Evolutionary conservation across 2,797 vertebrate species (phyloP).

Genomic region (Glossophaga mutica): DNA sequence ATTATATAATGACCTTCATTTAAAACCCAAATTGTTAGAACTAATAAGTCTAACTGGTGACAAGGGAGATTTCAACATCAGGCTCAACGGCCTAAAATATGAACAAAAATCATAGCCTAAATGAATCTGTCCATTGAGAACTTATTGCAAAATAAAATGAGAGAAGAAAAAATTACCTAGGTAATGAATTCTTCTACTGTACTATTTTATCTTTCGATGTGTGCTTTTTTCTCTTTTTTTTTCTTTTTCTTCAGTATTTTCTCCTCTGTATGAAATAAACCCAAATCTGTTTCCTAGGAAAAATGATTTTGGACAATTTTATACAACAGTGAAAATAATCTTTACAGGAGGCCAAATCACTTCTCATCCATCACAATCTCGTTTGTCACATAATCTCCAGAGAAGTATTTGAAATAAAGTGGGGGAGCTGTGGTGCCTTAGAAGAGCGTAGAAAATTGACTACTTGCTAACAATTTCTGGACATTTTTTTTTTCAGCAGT

Average conservation of each 20-base stretch:
- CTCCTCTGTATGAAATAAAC: conserved; percentile 47
- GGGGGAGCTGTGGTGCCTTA: not conserved
- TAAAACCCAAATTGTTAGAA: conserved; percentile 81
- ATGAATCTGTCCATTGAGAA: conserved; percentile 79
- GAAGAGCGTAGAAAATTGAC: not conserved
- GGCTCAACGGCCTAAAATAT: conserved; percentile 80
- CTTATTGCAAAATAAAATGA: conserved; percentile 74
- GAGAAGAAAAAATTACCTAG: conserved; percentile 73
- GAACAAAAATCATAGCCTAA: conserved; percentile 81
- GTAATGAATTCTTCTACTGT: conserved; percentile 56
- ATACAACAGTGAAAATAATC: conserved; percentile 49
- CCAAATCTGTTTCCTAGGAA: conserved; percentile 36
- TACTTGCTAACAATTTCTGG: not conserved
- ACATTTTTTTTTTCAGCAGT: not conserved
- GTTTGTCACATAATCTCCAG: conserved; percentile 32
- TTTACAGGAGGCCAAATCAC: not conserved
- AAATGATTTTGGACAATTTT: conserved; percentile 46
- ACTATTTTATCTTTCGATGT: conserved; percentile 65
- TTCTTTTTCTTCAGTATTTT: not conserved
- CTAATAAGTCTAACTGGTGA: conserved; percentile 80
- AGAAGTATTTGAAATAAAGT: conserved; percentile 39
- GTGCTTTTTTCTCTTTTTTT: not conserved
- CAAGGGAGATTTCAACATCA: conserved; percentile 81
- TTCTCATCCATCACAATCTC: not conserved
- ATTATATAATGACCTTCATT: conserved; percentile 82